A percentile compares a stretch with the other conserved stretches of the same genome.
These are phyloP conservation scores for Palloptera scutellata DNA, from an alignment of 2,888 invertebrate species.

Conservation along the genomic window DNA sequence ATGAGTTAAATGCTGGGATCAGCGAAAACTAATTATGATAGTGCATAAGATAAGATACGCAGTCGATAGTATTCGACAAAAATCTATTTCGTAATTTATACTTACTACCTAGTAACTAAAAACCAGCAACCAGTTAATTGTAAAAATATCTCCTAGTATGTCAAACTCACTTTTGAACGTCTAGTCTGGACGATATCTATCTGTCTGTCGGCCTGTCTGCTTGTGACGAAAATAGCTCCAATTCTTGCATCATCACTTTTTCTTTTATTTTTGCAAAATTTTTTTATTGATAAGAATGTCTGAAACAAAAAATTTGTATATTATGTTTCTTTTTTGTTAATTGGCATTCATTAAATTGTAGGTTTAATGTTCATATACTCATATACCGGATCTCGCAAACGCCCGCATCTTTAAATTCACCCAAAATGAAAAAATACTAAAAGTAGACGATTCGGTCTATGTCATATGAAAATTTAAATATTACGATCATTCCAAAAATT, in stretches of 20 bases:
- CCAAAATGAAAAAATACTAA: not conserved
- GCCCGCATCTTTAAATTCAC: not conserved
- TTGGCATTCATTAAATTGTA: not conserved
- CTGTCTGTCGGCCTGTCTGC: not conserved
- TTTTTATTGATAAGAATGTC: conserved; percentile 7
- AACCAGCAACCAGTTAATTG: too few species aligned
- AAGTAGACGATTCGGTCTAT: too few species aligned
- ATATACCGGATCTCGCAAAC: not conserved
- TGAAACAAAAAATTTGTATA: not conserved
- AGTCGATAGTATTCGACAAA: too few species aligned
- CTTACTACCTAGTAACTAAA: too few species aligned
- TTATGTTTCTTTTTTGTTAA: not conserved
- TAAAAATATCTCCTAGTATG: too few species aligned
- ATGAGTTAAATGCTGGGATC: too few species aligned
- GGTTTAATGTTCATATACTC: not conserved
- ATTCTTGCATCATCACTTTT: conserved; percentile 18
- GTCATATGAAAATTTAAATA: too few species aligned
- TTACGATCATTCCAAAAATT: too few species aligned
- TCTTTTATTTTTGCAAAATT: not conserved
- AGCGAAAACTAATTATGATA: too few species aligned
- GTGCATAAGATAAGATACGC: too few species aligned
- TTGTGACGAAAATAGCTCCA: conserved; percentile 9
- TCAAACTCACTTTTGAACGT: too few species aligned
- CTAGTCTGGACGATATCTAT: not conserved
- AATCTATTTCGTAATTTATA: too few species aligned